Conservation (phyloP, 2,888 invertebrate species). For the Operophtera brumata region DNA sequence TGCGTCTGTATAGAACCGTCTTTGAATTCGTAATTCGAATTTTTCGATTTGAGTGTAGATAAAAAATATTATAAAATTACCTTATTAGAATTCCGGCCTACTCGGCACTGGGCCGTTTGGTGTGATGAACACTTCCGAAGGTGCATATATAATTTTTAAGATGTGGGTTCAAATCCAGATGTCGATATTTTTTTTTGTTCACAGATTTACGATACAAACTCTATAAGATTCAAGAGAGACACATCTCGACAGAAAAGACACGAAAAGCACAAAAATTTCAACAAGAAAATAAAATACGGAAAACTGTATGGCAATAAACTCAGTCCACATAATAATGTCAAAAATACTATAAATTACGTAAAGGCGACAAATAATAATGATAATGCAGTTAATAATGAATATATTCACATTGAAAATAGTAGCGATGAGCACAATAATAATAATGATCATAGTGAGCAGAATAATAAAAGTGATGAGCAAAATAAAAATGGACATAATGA, state of each 20-base stretch:
- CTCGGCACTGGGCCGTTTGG: no score
- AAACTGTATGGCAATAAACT: not conserved
- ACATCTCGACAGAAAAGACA: not conserved
- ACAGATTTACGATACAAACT: conserved; percentile 12
- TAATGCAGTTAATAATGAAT: not conserved
- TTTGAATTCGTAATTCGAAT: no score
- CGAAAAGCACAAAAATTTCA: not conserved
- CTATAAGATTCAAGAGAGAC: conserved; percentile 14
- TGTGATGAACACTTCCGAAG: no score
- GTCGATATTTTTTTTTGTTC: not conserved
- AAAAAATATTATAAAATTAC: no score
- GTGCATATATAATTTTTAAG: no score
- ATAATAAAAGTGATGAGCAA: no score
- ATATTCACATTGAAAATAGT: not conserved
- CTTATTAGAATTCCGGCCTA: no score
- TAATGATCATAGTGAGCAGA: no score
- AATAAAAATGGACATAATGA: no score
- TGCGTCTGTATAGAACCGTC: no score
- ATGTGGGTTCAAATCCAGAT: no score
- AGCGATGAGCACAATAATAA: not conserved
- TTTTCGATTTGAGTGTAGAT: no score
- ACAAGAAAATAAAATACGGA: not conserved
- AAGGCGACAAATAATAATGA: not conserved
- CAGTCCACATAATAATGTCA: not conserved
- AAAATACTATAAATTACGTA: not conserved